A percentile compares a stretch with the other conserved stretches of the same genome.
phyloP scores from a whole-genome alignment of 2,888 invertebrate species.

The Suillia variegata region DNA sequence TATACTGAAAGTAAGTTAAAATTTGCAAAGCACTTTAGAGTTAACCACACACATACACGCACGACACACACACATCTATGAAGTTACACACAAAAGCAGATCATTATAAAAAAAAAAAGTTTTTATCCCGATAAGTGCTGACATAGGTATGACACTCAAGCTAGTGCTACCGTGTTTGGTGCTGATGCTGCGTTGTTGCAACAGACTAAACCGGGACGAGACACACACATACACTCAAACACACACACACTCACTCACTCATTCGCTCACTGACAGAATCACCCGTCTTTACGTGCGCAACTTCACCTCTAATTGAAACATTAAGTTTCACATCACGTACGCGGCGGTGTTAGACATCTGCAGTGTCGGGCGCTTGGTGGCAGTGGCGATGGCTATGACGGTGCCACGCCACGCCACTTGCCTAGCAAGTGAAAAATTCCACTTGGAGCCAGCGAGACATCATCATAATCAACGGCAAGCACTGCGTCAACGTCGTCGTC shows the following conservation, averaged over 20 bases:
- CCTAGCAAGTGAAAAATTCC: slow-evolving; percentile 24
- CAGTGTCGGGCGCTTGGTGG: slow-evolving; percentile 35
- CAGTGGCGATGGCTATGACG: slow-evolving; percentile 37
- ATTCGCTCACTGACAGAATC: too few species aligned
- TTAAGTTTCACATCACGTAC: slow-evolving; percentile 60
- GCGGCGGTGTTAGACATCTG: slow-evolving; percentile 56
- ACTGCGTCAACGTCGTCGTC: not conserved
- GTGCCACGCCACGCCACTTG: slow-evolving; percentile 30
- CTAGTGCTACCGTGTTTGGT: slow-evolving; percentile 13
- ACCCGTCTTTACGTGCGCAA: slow-evolving; percentile 39
- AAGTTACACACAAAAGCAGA: slow-evolving; percentile 22
- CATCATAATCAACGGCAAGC: slow-evolving; percentile 2
- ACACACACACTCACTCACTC: too few species aligned
- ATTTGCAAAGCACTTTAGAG: slow-evolving; percentile 44
- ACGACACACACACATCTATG: slow-evolving; percentile 18
- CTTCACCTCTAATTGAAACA: slow-evolving; percentile 60
- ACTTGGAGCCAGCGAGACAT: slow-evolving; percentile 8
- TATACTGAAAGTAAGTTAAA: slow-evolving; percentile 48
- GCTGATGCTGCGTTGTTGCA: too few species aligned
- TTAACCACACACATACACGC: slow-evolving; percentile 36
- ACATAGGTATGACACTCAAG: slow-evolving; percentile 35
- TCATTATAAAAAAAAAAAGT: slow-evolving; percentile 31
- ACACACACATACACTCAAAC: too few species aligned
- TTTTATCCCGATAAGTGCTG: slow-evolving; percentile 38
- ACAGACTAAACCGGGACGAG: slow-evolving; percentile 19